These are phyloP conservation scores for Nestor notabilis DNA, from an alignment of 2,113 vertebrate genomes.

Conservation along the genomic window DNA sequence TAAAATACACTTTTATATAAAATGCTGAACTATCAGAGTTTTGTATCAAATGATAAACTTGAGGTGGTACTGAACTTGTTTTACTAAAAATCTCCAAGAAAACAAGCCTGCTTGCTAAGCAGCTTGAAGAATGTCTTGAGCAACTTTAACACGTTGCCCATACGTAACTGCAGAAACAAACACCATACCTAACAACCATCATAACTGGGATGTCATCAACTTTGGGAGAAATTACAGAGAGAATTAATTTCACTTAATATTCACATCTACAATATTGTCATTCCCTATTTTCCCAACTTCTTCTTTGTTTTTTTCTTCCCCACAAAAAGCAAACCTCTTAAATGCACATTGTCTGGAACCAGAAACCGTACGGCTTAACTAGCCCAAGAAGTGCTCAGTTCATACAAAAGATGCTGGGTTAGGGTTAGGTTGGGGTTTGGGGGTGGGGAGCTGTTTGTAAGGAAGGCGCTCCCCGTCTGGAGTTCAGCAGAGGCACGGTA, in stretches of 20 bases:
- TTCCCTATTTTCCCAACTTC: background rate
- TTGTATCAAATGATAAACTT: background rate
- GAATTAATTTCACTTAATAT: background rate
- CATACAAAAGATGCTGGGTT: background rate
- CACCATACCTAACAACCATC: background rate
- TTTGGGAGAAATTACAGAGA: background rate
- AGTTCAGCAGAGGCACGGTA: background rate
- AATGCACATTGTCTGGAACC: background rate
- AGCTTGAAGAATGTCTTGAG: background rate
- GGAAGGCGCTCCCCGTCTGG: background rate
- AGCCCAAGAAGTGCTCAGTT: background rate
- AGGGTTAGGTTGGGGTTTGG: background rate
- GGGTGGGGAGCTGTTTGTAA: background rate
- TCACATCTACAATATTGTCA: background rate
- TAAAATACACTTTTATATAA: background rate
- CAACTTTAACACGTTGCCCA: background rate
- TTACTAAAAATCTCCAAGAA: background rate
- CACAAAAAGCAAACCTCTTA: background rate
- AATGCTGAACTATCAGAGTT: background rate
- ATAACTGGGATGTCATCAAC: background rate
- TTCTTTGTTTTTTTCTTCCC: background rate
- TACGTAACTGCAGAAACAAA: background rate
- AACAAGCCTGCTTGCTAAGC: background rate
- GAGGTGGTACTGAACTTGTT: background rate
- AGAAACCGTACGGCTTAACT: background rate